Percentiles rank a stretch among this genome's conserved stretches.
Evolutionary conservation across 2,888 invertebrate species (phyloP).

Genomic region (Callinectes sapidus): DNA sequence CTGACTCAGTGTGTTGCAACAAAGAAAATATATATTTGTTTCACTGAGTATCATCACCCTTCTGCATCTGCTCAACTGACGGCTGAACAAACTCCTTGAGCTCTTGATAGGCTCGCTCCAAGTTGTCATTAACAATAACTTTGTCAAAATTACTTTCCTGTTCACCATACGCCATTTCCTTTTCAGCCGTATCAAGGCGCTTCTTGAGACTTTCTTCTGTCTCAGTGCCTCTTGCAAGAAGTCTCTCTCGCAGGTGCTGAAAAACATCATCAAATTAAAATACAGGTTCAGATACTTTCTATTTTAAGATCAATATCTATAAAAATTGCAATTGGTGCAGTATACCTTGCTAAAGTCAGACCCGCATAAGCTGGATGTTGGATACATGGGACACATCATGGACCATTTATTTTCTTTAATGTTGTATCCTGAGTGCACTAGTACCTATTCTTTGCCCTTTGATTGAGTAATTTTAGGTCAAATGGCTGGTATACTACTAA

Average conservation of each 20-base stretch:
- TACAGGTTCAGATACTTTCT: not conserved
- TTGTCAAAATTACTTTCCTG: slow-evolving; percentile 88
- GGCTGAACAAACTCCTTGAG: slow-evolving; percentile 82
- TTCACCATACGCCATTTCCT: slow-evolving; percentile 90
- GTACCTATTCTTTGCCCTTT: too few relatives aligned
- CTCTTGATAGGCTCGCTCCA: slow-evolving; percentile 87
- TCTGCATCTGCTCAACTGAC: not conserved
- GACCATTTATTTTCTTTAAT: too few relatives aligned
- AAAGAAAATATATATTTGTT: not conserved
- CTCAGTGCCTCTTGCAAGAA: slow-evolving; percentile 88
- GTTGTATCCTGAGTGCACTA: too few relatives aligned
- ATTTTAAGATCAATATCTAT: not conserved
- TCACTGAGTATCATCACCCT: not conserved
- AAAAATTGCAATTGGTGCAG: not conserved
- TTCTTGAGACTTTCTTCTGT: slow-evolving; percentile 88
- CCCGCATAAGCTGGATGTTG: too few relatives aligned
- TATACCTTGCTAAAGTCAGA: too few relatives aligned
- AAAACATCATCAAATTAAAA: not conserved
- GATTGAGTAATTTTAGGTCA: too few relatives aligned
- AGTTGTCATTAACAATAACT: slow-evolving; percentile 87
- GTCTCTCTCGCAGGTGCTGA: slow-evolving; percentile 48
- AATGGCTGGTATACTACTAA: too few relatives aligned
- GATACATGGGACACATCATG: too few relatives aligned
- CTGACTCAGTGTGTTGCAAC: not conserved
- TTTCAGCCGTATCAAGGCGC: slow-evolving; percentile 85